Evolutionary conservation across 2,797 vertebrate species (phyloP).

Genomic region (Propithecus deckenii): DNA sequence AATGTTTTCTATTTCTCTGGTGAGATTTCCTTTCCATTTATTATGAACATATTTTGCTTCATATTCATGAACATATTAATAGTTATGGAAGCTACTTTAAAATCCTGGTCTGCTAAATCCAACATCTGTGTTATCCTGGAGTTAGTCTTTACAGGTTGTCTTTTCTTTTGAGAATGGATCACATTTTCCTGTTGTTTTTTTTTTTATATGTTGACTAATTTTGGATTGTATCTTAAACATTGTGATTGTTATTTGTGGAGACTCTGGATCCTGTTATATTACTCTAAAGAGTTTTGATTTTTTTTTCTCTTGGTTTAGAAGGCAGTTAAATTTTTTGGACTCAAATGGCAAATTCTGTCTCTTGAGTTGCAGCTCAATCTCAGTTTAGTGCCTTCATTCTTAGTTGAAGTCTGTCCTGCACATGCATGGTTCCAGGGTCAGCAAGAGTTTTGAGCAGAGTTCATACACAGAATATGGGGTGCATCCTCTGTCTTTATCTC

Average conservation of each 20-base stretch:
- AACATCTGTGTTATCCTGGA: background rate
- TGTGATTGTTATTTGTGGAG: background rate
- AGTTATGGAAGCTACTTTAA: background rate
- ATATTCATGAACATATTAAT: background rate
- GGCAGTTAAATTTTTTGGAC: background rate
- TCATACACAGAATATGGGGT: background rate
- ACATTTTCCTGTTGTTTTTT: background rate
- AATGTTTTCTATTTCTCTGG: background rate
- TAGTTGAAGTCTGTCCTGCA: background rate
- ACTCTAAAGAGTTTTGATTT: background rate
- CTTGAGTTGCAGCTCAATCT: background rate
- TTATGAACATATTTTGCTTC: background rate
- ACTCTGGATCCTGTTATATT: background rate
- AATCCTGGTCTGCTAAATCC: background rate
- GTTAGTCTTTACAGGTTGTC: background rate
- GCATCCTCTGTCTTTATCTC: background rate
- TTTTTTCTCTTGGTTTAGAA: background rate
- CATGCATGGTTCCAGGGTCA: background rate
- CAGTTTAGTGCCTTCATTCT: slow-evolving; percentile 17
- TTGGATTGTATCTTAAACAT: background rate
- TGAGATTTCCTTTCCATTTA: background rate
- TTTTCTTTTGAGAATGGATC: background rate
- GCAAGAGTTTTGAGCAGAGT: background rate
- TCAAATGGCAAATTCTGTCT: background rate
- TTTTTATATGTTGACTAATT: background rate